Conservation (phyloP, 2,113 vertebrate genomes). For the Neofelis nebulosa region DNA sequence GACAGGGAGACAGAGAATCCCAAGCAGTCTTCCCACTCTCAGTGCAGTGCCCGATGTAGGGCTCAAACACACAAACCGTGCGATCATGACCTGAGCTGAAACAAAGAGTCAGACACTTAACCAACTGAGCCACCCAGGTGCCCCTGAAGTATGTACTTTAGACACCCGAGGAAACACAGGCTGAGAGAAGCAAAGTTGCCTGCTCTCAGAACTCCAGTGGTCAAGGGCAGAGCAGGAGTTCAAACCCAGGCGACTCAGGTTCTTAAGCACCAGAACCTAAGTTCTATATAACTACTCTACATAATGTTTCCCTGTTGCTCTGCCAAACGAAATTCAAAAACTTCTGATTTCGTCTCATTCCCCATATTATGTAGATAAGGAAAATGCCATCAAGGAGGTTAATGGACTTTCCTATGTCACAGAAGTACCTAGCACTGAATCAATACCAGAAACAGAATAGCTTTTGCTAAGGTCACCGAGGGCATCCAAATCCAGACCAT, state of each 20-base stretch:
- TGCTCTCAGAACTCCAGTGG: background rate
- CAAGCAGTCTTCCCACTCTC: too few species aligned
- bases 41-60: too few species aligned
- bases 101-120: too few species aligned
- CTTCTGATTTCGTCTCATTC: background rate
- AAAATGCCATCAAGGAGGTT: background rate
- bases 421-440: background rate
- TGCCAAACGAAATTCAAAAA: background rate
- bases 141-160: background rate
- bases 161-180: background rate
- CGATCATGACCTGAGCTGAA: too few species aligned
- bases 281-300: background rate
- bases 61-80: too few species aligned
- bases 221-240: background rate
- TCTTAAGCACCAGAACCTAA: background rate
- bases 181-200: background rate
- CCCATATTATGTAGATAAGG: background rate
- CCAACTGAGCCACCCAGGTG: too few species aligned
- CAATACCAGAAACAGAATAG: background rate
- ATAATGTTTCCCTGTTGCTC: background rate
- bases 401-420: background rate
- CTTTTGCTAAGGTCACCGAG: background rate
- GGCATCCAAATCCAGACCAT: background rate
- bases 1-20: too few species aligned
- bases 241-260: background rate